Percentiles rank a stretch among this genome's conserved stretches.
phyloP scores from a whole-genome alignment of 2,888 invertebrate species.

The Pammene aurita region DNA sequence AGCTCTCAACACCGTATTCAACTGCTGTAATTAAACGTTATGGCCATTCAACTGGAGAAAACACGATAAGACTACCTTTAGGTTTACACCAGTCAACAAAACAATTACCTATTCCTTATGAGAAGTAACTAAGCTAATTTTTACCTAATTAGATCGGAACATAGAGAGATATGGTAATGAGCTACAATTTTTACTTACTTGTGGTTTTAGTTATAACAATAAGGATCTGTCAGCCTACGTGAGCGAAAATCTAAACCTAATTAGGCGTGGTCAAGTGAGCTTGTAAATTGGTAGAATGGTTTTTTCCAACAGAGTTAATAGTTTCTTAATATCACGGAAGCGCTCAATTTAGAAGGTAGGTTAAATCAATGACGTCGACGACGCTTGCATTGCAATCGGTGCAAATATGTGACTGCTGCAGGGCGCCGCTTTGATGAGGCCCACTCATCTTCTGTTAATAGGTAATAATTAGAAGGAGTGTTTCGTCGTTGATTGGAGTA shows the following conservation, averaged over 20 bases:
- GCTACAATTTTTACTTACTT: too few species aligned
- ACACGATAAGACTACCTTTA: slow-evolving; percentile 34
- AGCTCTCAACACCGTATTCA: slow-evolving; percentile 61
- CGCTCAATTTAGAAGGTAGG: too few species aligned
- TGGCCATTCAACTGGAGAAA: slow-evolving; percentile 26
- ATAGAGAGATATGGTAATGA: too few species aligned
- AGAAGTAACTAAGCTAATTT: background rate
- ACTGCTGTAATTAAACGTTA: slow-evolving; percentile 59
- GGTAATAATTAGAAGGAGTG: background rate
- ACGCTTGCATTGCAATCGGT: background rate
- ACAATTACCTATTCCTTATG: background rate
- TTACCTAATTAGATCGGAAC: too few species aligned
- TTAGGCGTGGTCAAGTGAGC: too few species aligned
- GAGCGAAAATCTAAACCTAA: too few species aligned
- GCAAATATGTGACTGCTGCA: background rate
- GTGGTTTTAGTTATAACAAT: too few species aligned
- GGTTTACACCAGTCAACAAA: slow-evolving; percentile 19
- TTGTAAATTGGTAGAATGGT: too few species aligned
- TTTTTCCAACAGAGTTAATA: too few species aligned
- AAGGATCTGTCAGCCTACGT: too few species aligned
- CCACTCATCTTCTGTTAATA: background rate
- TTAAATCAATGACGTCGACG: background rate
- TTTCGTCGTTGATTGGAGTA: slow-evolving; percentile 14
- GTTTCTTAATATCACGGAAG: too few species aligned
- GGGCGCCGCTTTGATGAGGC: background rate